Evolutionary conservation across 2,888 invertebrate genomes (phyloP), one percentile per base, ranked within the genome.

Genomic region (Leptopilina myrica): DNA sequence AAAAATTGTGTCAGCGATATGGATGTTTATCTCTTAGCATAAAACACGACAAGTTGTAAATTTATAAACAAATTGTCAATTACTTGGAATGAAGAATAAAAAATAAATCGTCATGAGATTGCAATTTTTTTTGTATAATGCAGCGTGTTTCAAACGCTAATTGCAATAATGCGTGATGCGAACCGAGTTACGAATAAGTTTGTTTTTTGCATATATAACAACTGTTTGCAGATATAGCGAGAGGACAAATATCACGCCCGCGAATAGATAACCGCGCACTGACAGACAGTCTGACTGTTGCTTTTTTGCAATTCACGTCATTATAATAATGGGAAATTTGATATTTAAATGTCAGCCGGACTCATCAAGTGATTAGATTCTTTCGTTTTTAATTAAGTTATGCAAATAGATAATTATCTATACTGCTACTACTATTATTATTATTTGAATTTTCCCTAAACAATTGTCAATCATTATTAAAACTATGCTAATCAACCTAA

Each of bases 221-320:
- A 76, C 67, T 73, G 62, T 73, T 73, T 64, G 64, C 33, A 46
- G 20, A 73, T 84, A 82, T 83, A 15, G 56, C 46, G 49, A 69
- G 20, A 15, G 53, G 46, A 66, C 65, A 76, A 79, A 77, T 33
- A 33, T 33, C 33, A 33, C 33, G 33, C 33, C 33, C 33, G 33
- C 77, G 56, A 76, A 76, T 64, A 67, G 79, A 79, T 77, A 79
- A 79, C 8, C 53, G 15, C 53, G 20, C 59, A 73, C 20, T 53
- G 77, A 79, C 81, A 83, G 83, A 83, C 83, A 79, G 83, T 77
- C 77, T 73, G 69, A 73, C 69, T 73, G 67, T 69, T 69, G 12
- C 20, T 69, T 46, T 49, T 69, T 26, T 15, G 20, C 14, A 7
- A 33, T 53, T 73, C 26, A 73, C 53, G 56, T 73, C 53, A 56